Evolutionary conservation across 2,113 vertebrate species (phyloP).

Genomic region (Psittacara wagleri): DNA sequence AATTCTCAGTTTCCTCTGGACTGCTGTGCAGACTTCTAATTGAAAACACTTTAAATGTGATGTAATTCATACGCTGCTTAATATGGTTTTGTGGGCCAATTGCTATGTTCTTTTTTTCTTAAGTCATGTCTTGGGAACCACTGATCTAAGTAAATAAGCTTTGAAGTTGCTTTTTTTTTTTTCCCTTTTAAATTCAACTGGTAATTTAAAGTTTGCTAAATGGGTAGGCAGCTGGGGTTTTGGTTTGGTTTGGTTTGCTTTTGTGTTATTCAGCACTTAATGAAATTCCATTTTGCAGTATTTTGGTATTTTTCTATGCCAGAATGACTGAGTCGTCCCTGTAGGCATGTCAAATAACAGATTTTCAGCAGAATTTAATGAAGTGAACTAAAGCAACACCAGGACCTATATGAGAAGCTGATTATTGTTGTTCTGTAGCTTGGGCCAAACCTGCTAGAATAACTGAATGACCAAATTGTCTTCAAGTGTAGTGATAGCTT

Average conservation of each 20-base stretch:
- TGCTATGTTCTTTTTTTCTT: background rate
- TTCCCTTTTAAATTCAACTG: background rate
- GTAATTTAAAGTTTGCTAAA: background rate
- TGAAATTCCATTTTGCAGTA: background rate
- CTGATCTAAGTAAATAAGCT: background rate
- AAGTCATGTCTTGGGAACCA: background rate
- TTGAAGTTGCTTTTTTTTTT: background rate
- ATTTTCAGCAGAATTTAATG: background rate
- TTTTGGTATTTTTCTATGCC: background rate
- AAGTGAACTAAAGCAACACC: background rate
- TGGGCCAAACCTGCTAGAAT: background rate
- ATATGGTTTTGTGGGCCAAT: background rate
- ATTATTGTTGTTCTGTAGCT: background rate
- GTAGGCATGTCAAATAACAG: background rate
- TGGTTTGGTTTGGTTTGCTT: background rate
- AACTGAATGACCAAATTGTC: background rate
- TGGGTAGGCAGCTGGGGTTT: background rate
- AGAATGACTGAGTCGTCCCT: background rate
- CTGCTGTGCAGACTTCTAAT: background rate
- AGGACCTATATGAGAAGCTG: background rate
- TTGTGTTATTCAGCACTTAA: background rate
- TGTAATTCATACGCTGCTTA: background rate
- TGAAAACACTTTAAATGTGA: conserved; percentile 22
- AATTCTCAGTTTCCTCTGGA: background rate
- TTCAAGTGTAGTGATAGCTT: background rate